Conservation (phyloP, 1,140 invertebrate species). For the Pogonomyrmex barbatus region DNA sequence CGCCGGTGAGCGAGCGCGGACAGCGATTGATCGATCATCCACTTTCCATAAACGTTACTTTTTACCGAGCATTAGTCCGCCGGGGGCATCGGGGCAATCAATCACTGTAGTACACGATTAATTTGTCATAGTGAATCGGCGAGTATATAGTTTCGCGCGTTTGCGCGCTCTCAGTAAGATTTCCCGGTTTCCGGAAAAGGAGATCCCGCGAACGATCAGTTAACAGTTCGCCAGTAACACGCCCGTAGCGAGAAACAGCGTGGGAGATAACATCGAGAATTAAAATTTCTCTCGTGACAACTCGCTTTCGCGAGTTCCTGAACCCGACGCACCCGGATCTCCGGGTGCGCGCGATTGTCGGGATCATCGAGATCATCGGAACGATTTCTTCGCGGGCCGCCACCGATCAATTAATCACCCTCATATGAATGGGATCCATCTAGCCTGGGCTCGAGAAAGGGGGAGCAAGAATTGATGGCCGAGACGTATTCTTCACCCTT, state of each 20-base stretch:
- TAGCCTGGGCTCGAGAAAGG: slow-evolving; percentile 39
- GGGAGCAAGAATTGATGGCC: slow-evolving; percentile 55
- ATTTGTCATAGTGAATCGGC: slow-evolving; percentile 58
- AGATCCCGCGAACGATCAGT: slow-evolving; percentile 16
- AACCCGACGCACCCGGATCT: slow-evolving; percentile 4
- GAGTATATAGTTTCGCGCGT: slow-evolving; percentile 41
- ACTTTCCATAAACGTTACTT: slow-evolving; percentile 65
- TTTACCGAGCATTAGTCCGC: slow-evolving; percentile 60
- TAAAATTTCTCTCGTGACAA: slow-evolving; percentile 12
- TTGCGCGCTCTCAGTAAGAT: slow-evolving; percentile 8
- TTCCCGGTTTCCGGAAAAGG: neutral
- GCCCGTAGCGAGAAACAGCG: neutral
- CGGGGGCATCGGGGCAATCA: slow-evolving; percentile 51
- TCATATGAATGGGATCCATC: slow-evolving; percentile 52
- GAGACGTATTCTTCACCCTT: slow-evolving; percentile 57
- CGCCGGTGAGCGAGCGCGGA: slow-evolving; percentile 51
- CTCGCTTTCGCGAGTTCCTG: too few species aligned
- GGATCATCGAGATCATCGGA: slow-evolving; percentile 39
- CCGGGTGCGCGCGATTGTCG: neutral
- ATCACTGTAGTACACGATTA: slow-evolving; percentile 63
- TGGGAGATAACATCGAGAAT: neutral
- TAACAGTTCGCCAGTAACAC: slow-evolving; percentile 24
- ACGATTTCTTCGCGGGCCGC: slow-evolving; percentile 21
- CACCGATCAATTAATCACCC: slow-evolving; percentile 65
- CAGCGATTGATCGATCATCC: slow-evolving; percentile 64